These are phyloP conservation scores for Heptranchias perlo DNA, from an alignment of 2,113 vertebrate genomes.

Conservation along the genomic window DNA sequence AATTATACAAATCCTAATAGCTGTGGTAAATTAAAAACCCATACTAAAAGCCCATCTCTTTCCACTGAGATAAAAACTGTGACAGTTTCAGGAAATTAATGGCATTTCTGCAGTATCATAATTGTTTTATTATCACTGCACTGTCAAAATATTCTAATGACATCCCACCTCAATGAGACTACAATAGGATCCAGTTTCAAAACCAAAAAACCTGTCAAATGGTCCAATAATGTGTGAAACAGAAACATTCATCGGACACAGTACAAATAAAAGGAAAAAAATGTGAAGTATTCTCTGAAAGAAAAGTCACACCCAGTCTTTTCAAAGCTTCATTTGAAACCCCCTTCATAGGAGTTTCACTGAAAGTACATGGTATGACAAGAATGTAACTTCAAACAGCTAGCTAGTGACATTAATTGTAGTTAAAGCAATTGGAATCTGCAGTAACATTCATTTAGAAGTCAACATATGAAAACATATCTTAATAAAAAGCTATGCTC, in stretches of 20 bases:
- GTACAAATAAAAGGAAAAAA: constrained; percentile 18
- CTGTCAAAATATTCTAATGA: constrained; percentile 13
- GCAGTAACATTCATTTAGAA: not conserved
- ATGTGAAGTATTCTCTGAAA: constrained; percentile 4
- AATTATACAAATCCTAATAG: not conserved
- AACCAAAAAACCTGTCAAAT: constrained; percentile 6
- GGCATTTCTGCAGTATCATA: not conserved
- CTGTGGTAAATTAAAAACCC: not conserved
- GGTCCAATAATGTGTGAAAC: not conserved
- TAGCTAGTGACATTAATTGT: constrained; percentile 25
- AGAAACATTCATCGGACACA: not conserved
- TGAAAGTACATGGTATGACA: not conserved
- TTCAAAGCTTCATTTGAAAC: constrained; percentile 5
- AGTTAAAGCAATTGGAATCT: not conserved
- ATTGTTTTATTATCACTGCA: not conserved
- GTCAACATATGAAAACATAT: not conserved
- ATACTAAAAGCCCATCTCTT: not conserved
- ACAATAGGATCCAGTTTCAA: constrained; percentile 26
- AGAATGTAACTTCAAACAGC: not conserved
- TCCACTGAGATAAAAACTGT: not conserved
- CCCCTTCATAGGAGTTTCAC: not conserved
- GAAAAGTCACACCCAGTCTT: not conserved
- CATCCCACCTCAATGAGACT: constrained; percentile 6
- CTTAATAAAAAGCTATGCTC: not conserved
- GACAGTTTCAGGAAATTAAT: constrained; percentile 17